These are phyloP conservation scores for Clepsis dumicolana DNA, from an alignment of 2,888 invertebrate genomes.

Conservation along the genomic window DNA sequence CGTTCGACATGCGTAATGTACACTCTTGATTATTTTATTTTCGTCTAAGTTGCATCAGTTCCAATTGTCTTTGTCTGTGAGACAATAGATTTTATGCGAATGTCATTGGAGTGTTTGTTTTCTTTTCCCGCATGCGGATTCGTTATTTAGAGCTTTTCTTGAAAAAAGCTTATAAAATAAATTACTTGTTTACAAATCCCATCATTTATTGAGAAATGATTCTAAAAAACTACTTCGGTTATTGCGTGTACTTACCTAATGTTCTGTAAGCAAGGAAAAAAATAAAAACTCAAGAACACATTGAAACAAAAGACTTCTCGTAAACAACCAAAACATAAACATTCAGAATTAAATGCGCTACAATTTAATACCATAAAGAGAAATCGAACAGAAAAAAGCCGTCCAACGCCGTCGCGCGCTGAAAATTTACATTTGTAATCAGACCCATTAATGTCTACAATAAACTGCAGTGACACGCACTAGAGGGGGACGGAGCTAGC, in stretches of 20 bases:
- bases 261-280: not conserved
- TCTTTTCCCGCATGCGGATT: not conserved
- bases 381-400: constrained; percentile 77
- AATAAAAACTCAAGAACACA: not conserved
- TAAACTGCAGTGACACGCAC: constrained; percentile 84
- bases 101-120: not conserved
- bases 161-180: not conserved
- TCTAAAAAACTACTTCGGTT: not conserved
- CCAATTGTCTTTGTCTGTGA: constrained; percentile 39
- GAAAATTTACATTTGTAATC: constrained; percentile 86
- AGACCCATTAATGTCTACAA: constrained; percentile 84
- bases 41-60: constrained; percentile 57
- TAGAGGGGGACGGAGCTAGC: constrained; percentile 68
- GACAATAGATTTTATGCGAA: constrained; percentile 31
- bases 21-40: constrained; percentile 63
- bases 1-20: constrained; percentile 58
- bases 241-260: not conserved
- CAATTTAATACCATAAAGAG: constrained; percentile 81
- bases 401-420: constrained; percentile 81
- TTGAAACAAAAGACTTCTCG: constrained; percentile 35
- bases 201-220: too few species aligned
- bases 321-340: constrained; percentile 55
- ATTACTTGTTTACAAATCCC: too few species aligned
- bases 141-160: not conserved
- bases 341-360: constrained; percentile 70